Conservation (phyloP, 2,113 vertebrate genomes). For the Indicator maculatus region DNA sequence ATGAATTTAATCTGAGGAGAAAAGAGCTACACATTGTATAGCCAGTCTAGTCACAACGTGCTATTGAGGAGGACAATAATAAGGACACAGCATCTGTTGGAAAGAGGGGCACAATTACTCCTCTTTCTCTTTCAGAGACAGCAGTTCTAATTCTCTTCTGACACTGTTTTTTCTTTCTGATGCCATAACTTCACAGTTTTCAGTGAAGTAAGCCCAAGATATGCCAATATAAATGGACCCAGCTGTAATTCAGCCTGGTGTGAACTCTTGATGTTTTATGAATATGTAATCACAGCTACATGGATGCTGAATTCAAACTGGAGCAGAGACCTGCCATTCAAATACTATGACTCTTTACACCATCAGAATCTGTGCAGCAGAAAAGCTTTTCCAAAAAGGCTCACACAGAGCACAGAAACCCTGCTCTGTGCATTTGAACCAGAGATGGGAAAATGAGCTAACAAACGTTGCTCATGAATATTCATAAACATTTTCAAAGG, state of each 20-base stretch:
- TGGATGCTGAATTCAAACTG: background rate
- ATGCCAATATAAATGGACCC: background rate
- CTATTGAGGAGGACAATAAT: conserved; percentile 12
- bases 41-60: background rate
- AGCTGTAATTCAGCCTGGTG: background rate
- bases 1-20: background rate
- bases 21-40: background rate
- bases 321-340: background rate
- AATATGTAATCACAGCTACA: background rate
- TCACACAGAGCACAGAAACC: background rate
- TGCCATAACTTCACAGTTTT: background rate
- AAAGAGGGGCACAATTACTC: background rate
- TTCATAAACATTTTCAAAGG: conserved; percentile 52
- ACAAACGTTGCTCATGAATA: conserved; percentile 62
- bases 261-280: background rate
- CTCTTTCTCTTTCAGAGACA: background rate
- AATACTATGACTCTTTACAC: background rate
- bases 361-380: background rate
- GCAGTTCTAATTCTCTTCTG: background rate
- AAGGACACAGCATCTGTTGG: background rate
- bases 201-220: background rate
- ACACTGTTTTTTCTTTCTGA: background rate
- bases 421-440: background rate
- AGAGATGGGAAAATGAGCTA: conserved; percentile 44
- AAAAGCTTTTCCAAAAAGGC: background rate